phyloP scores from a whole-genome alignment of 2,888 invertebrate species.

The Ennomos erosarius region DNA sequence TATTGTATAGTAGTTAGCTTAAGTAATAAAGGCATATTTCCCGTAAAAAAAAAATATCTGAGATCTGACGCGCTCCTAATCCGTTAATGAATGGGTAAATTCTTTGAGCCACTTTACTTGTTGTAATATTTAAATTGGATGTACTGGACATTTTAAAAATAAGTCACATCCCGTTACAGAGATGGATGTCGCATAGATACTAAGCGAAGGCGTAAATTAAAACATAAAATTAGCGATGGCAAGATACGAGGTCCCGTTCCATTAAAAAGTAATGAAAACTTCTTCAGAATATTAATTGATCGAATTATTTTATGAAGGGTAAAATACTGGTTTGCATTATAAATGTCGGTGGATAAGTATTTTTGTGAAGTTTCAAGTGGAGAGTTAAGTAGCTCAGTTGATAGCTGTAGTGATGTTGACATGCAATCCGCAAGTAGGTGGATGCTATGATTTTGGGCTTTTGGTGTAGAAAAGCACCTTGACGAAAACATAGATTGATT shows the following conservation, averaged over 20 bases:
- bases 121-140: slow-evolving; percentile 1
- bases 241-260: slow-evolving; percentile 66
- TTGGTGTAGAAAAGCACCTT: too few relatives aligned
- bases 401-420: too few relatives aligned
- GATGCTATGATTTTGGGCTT: too few relatives aligned
- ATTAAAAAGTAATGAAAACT: slow-evolving; percentile 76
- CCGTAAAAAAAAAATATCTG: too few relatives aligned
- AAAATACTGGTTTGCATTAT: slow-evolving; percentile 36
- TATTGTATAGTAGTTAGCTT: too few relatives aligned
- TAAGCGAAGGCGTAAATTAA: slow-evolving; percentile 64
- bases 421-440: too few relatives aligned
- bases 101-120: slow-evolving; percentile 7
- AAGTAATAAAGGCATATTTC: too few relatives aligned
- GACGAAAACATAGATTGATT: too few relatives aligned
- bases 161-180: slow-evolving; percentile 55
- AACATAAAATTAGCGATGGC: slow-evolving; percentile 73
- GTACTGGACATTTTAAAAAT: slow-evolving; percentile 28
- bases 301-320: slow-evolving; percentile 56
- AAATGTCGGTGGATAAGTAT: slow-evolving; percentile 15
- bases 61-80: too few relatives aligned
- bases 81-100: not conserved
- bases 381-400: not conserved
- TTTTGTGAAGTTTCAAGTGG: slow-evolving; percentile 6
- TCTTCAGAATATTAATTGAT: slow-evolving; percentile 67
- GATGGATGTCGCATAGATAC: slow-evolving; percentile 60